Evolutionary conservation across 2,888 invertebrate species (phyloP).

Genomic region (Timema podura): DNA sequence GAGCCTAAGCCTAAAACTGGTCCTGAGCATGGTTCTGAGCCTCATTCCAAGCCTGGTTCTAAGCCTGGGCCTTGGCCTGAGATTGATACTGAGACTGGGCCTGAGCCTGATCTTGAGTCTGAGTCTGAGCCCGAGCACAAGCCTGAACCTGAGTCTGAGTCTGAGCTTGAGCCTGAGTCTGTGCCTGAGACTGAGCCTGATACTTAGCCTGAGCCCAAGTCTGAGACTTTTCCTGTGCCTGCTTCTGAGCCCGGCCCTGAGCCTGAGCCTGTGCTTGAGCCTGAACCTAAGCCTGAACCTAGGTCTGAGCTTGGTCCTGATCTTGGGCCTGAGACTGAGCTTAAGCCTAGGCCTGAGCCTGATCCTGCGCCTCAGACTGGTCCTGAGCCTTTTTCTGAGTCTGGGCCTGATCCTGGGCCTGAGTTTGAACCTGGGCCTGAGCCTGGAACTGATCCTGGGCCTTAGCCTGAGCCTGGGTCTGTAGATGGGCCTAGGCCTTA

Average conservation of each 20-base stretch:
- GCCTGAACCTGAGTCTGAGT: conserved; percentile 7
- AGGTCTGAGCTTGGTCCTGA: conserved; percentile 32
- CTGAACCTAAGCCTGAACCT: conserved; percentile 34
- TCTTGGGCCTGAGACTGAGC: conserved; percentile 29
- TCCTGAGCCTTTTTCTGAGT: conserved; percentile 23
- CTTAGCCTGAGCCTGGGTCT: conserved; percentile 11
- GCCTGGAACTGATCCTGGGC: conserved; percentile 30
- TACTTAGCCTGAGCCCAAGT: too few species aligned
- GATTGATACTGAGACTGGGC: not conserved
- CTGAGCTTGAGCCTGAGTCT: conserved; percentile 16
- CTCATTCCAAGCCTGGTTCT: not conserved
- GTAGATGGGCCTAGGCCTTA: conserved; percentile 31
- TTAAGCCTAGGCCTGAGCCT: conserved; percentile 28
- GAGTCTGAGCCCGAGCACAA: not conserved
- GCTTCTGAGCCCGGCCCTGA: not conserved
- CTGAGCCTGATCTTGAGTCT: conserved; percentile 12
- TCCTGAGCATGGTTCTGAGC: conserved; percentile 15
- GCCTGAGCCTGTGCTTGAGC: conserved; percentile 25
- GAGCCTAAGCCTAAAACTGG: conserved; percentile 15
- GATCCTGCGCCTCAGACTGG: conserved; percentile 32
- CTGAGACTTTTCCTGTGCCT: too few species aligned
- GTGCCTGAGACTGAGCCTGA: too few species aligned
- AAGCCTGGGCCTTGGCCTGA: conserved; percentile 10
- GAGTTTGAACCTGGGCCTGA: conserved; percentile 34
- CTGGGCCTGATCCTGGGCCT: conserved; percentile 31